Base-by-base conservation (phyloP, 37 sponge, comb jelly and placozoan species). In the Halisarca cf. caerulea region DNA sequence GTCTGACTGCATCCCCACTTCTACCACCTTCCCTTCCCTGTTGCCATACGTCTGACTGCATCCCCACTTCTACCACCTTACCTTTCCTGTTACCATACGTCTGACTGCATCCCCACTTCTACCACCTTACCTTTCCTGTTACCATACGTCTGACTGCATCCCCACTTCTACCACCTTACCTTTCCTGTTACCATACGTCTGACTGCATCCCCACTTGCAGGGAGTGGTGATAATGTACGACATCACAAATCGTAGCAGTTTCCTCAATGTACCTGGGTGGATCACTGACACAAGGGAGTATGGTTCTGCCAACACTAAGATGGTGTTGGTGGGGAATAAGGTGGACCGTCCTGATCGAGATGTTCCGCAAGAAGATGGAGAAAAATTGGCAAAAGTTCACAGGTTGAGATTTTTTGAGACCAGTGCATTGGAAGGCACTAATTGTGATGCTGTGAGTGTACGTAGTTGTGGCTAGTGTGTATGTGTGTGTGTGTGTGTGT, bases 171-270 rank as follows among this genome's bases (percentile, higher is more conserved):
- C 45, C 23, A 17, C 7, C 81, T 11, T 53, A 45, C 44, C 72
- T 30, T 27, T 6, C 57, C n/a, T n/a, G n/a, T n/a, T n/a, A n/a
- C n/a, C n/a, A n/a, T n/a, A n/a, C n/a, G n/a, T n/a, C n/a, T n/a
- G n/a, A n/a, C n/a, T n/a, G n/a, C n/a, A n/a, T n/a, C n/a, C n/a
- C n/a, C n/a, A n/a, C n/a, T n/a, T 74, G 27, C 80, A 94, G 88
- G 94, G 91, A 5, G 91, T 86, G 17, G 62, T 90, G 58, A 27
- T 94, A 39, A 60, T 94, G 66, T 94, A 94, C 85, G 94, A 94
- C 74, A 85, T 94, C 53, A 88, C 94, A 2, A 83, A 64, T 30
- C 41, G 91, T 23, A 36, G 41, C 11, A 66, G 89, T 14, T 94
- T 83, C 74, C 55, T 72, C 34, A 87, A 90, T 78, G 86, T 85